phyloP scores from a whole-genome alignment of 2,113 vertebrate genomes.

The Porphyrio hochstetteri region DNA sequence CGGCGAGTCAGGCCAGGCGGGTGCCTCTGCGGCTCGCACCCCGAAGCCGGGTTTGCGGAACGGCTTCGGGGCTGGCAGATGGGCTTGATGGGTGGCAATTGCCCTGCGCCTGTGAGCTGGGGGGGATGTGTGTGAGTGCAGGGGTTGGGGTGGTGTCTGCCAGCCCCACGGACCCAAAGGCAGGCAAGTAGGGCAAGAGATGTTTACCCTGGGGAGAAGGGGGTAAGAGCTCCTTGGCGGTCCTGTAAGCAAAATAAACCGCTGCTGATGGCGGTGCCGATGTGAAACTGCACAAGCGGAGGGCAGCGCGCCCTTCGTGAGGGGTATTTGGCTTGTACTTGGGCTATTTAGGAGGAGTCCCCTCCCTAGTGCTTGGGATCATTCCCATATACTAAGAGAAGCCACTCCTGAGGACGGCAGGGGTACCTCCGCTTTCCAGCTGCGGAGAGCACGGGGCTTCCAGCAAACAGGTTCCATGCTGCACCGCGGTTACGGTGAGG shows the following conservation, averaged over 20 bases:
- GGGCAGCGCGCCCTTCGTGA: background rate
- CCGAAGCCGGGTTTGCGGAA: background rate
- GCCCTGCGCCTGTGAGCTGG: accelerated
- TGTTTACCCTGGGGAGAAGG: background rate
- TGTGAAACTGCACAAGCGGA: background rate
- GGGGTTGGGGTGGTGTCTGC: background rate
- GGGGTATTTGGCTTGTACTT: background rate
- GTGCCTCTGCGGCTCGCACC: accelerated
- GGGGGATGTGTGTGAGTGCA: background rate
- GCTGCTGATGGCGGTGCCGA: accelerated
- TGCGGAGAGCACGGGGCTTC: background rate
- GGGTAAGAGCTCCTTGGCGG: background rate
- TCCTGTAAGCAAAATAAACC: accelerated
- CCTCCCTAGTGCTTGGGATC: background rate
- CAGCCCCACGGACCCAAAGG: accelerated
- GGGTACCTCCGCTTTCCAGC: background rate
- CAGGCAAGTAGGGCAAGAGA: no score
- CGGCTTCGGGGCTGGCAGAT: background rate
- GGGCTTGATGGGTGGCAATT: accelerated
- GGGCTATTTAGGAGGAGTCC: background rate
- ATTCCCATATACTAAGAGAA: background rate
- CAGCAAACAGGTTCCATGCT: accelerated
- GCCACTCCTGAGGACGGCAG: accelerated
- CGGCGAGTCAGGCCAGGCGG: accelerated
- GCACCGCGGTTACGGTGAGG: accelerated